Conservation (phyloP, 2,888 invertebrate genomes). For the Scaptomyza caliginosa region DNA sequence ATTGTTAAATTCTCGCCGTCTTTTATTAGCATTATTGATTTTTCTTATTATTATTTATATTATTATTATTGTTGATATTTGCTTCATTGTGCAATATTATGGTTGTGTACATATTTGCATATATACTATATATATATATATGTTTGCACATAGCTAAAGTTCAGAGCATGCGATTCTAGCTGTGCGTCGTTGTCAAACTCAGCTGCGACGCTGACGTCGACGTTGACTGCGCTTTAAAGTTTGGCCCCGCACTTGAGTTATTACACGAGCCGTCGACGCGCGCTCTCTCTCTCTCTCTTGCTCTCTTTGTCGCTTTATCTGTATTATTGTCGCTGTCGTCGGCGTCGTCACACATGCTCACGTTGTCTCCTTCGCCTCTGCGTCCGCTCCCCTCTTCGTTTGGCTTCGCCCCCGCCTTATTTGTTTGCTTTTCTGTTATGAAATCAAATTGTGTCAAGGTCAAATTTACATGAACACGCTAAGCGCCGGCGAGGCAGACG, state of each 20-base stretch:
- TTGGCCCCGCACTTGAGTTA: slow-evolving; percentile 74
- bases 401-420: slow-evolving; percentile 59
- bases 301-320: slow-evolving; percentile 13
- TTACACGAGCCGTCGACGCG: slow-evolving; percentile 62
- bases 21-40: slow-evolving; percentile 37
- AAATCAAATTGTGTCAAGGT: slow-evolving; percentile 81
- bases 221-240: slow-evolving; percentile 36
- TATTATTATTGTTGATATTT: slow-evolving; percentile 16
- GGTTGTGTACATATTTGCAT: slow-evolving; percentile 33
- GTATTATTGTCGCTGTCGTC: slow-evolving; percentile 4
- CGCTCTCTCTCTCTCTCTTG: slow-evolving; percentile 24
- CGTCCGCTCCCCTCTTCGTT: slow-evolving; percentile 8
- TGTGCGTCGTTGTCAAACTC: slow-evolving; percentile 11
- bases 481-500: slow-evolving; percentile 60
- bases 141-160: slow-evolving; percentile 51
- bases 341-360: slow-evolving; percentile 49
- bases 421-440: slow-evolving; percentile 77
- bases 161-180: slow-evolving; percentile 71
- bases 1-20: slow-evolving; percentile 29
- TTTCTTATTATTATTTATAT: too few relatives aligned
- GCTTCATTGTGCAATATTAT: slow-evolving; percentile 54
- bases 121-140: background rate
- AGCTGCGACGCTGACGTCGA: slow-evolving; percentile 11
- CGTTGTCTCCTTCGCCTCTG: slow-evolving; percentile 4
- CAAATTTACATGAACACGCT: slow-evolving; percentile 80